phyloP scores from a whole-genome alignment of 1,140 invertebrate genomes.

The Aphis craccivora region DNA sequence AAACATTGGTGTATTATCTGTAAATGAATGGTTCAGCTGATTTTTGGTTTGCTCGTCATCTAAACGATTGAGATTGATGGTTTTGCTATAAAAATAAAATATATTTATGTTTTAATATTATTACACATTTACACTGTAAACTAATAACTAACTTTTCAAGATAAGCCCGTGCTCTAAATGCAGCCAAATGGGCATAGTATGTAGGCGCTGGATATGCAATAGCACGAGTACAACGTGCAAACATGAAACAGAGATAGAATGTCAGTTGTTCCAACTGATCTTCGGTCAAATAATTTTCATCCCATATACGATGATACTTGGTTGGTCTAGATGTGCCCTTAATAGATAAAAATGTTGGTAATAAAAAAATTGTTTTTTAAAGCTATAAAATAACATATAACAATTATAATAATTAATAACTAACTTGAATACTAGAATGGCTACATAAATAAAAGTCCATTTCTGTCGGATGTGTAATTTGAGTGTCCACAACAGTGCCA shows the following conservation, averaged over 20 bases:
- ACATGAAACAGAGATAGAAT: slow-evolving; percentile 89
- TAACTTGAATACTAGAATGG: slow-evolving; percentile 73
- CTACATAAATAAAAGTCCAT: slow-evolving; percentile 86
- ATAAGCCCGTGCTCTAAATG: slow-evolving; percentile 75
- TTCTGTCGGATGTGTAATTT: slow-evolving; percentile 81
- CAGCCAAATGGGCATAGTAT: slow-evolving; percentile 92
- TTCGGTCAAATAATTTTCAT: slow-evolving; percentile 77
- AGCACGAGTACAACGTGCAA: slow-evolving; percentile 83
- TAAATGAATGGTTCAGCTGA: slow-evolving; percentile 58
- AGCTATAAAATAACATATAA: too few relatives aligned
- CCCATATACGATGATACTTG: slow-evolving; percentile 85
- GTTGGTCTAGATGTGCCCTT: slow-evolving; percentile 88
- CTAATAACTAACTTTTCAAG: slow-evolving; percentile 64
- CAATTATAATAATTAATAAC: slow-evolving; percentile 60
- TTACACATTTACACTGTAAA: not conserved
- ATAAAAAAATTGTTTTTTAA: not conserved
- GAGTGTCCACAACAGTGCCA: slow-evolving; percentile 83
- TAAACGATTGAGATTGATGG: slow-evolving; percentile 59
- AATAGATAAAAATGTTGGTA: slow-evolving; percentile 60
- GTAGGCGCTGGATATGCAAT: slow-evolving; percentile 93
- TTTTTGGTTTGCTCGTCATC: slow-evolving; percentile 60
- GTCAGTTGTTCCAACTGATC: slow-evolving; percentile 83
- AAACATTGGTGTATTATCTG: too few relatives aligned
- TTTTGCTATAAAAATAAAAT: slow-evolving; percentile 61
- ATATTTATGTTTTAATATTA: not conserved